Conservation (phyloP, 2,113 vertebrate genomes). For the Parus major region DNA sequence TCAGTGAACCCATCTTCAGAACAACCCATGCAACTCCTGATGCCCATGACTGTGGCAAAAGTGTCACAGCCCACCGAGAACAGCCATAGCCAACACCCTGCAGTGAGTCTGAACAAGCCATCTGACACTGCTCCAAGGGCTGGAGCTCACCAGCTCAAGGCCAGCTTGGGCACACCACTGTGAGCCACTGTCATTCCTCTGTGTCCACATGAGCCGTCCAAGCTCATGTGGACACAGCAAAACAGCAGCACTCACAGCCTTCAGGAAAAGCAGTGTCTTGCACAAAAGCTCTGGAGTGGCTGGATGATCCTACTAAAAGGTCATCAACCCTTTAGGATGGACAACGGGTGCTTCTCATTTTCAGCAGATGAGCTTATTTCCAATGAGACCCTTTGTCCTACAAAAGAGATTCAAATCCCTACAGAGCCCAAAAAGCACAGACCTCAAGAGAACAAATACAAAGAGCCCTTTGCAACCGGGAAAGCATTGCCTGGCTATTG, state of each 20-base stretch:
- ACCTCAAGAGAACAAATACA: not conserved
- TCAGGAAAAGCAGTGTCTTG: not conserved
- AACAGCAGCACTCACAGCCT: not conserved
- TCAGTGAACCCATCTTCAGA: not conserved
- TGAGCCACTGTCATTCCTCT: not conserved
- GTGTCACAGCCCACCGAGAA: not conserved
- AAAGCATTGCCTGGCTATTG: not conserved
- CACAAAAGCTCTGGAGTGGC: not conserved
- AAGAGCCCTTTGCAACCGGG: not conserved
- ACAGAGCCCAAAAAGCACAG: not conserved
- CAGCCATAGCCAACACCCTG: not conserved
- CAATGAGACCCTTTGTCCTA: not conserved
- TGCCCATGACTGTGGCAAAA: not conserved
- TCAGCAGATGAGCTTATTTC: not conserved
- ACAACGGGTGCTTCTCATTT: not conserved
- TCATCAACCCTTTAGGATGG: not conserved
- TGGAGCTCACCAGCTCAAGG: accelerated
- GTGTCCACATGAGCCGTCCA: not conserved
- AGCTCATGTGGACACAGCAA: too few relatives aligned
- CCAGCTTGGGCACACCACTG: not conserved
- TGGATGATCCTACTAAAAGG: not conserved
- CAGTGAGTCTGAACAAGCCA: not conserved
- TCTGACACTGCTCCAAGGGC: not conserved
- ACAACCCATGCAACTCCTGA: not conserved
- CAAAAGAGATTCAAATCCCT: not conserved